Conservation (phyloP, 2,797 vertebrate species). For the Schizopygopsis pylzovi region DNA sequence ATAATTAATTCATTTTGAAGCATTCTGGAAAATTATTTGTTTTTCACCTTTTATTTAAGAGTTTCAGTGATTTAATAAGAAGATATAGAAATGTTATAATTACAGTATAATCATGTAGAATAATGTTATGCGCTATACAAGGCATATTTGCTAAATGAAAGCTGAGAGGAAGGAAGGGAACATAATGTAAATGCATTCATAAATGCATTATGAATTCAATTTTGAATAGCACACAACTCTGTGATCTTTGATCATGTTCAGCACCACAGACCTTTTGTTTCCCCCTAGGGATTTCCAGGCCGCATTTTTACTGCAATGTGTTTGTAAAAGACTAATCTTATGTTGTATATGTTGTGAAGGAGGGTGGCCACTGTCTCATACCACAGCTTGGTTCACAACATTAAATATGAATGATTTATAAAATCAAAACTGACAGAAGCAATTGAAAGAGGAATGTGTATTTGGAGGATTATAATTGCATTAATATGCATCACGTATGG, state of each 20-base stretch:
- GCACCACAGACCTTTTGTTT: slow-evolving; percentile 22
- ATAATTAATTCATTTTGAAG: too few relatives aligned
- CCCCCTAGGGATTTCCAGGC: background rate
- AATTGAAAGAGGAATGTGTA: slow-evolving; percentile 75
- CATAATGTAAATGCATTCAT: too few relatives aligned
- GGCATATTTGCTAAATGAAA: background rate
- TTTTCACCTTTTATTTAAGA: too few relatives aligned
- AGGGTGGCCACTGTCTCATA: slow-evolving; percentile 44
- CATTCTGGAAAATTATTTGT: too few relatives aligned
- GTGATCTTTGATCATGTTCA: background rate
- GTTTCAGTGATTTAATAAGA: too few relatives aligned
- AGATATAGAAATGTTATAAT: too few relatives aligned
- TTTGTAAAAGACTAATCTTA: slow-evolving; percentile 21
- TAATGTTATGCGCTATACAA: background rate
- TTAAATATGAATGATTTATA: slow-evolving; percentile 78
- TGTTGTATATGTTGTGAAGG: slow-evolving; percentile 5
- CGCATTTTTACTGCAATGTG: background rate
- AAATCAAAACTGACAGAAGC: slow-evolving; percentile 79
- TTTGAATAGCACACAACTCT: background rate
- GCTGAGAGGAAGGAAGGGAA: too few relatives aligned
- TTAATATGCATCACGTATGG: slow-evolving; percentile 73
- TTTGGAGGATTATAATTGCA: slow-evolving; percentile 78
- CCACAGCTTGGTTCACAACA: slow-evolving; percentile 65
- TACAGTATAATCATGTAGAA: background rate
- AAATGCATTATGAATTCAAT: background rate